phyloP scores from a whole-genome alignment of 2,888 invertebrate genomes.

The Synanthedon andrenaeformis region DNA sequence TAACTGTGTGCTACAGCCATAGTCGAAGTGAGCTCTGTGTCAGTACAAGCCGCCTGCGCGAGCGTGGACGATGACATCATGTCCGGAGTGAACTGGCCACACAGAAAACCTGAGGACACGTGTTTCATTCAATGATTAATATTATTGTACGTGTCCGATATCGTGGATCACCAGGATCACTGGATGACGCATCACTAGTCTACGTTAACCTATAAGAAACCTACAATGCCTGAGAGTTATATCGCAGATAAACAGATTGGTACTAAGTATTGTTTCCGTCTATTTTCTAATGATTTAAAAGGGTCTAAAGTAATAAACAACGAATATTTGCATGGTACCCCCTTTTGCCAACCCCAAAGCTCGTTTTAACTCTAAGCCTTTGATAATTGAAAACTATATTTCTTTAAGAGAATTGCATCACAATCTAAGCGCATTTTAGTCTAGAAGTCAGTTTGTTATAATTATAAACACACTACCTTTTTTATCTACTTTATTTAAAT shows the following conservation, averaged over 20 bases:
- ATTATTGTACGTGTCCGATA: conserved; percentile 28
- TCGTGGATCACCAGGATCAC: conserved; percentile 12
- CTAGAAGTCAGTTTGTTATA: no score
- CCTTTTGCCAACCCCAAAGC: no score
- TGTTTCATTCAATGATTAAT: conserved; percentile 36
- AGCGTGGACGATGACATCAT: conserved; percentile 61
- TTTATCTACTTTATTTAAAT: no score
- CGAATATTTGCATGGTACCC: no score
- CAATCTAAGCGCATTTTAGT: no score
- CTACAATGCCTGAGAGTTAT: not conserved
- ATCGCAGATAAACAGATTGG: not conserved
- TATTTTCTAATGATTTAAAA: no score
- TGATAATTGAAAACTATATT: no score
- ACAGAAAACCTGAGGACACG: conserved; percentile 56
- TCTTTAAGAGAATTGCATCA: no score
- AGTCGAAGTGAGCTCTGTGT: conserved; percentile 39
- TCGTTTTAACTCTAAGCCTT: no score
- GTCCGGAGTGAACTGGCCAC: conserved; percentile 57
- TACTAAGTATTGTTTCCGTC: no score
- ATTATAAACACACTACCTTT: no score
- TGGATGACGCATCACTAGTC: conserved; percentile 41
- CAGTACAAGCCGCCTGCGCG: conserved; percentile 50
- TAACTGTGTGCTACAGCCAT: conserved; percentile 54
- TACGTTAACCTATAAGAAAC: not conserved
- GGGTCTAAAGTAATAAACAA: no score